Evolutionary conservation across 1,140 invertebrate genomes (phyloP), one percentile per base, ranked within the genome.

Genomic region (Phymorhynchus buccinoides): DNA sequence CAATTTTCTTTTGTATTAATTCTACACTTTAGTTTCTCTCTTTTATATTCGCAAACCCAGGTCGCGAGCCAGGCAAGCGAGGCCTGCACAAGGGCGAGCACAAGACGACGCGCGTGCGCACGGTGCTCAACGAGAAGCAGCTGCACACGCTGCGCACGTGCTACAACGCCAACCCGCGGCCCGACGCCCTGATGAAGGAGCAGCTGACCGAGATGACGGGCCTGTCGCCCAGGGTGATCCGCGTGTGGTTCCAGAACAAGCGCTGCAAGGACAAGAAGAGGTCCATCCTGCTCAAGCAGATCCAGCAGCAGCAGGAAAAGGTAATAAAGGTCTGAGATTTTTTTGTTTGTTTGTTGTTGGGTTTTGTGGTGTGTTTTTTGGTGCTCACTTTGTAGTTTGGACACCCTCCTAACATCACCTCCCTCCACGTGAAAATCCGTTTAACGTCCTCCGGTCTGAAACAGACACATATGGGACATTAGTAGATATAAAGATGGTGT

Each of bases 261-360:
- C 94, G 99, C 44, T 99, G 98, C 94, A 99, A 99, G 94, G 99
- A 99, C 94, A 99, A 99, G 94, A 99, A 99, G 94, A 96, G 97
- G 91, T 98, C 97, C 56, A 97, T 99, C 52, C 96, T 98, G 86
- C 96, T 99, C 95, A 99, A 99, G 93, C 97, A 99, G 94, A 97
- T 99, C 93, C 97, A 99, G 95, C 95, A 96, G 89, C 98, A 99
- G 94, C 99, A 99, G 96, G 98, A 93, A 80, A 92, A 93, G 90
- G 92, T 93, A 86, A 89, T 86, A 41, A 27, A 16, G 75, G 39
- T 37, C 44, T 7, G 39, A 16, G 39, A 41, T 78, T 37, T 78
- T 78, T 14, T 1, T 1, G n/a, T 48, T 30, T 48, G 77, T 79
- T 9, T 39, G 41, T 79, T 27, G 22, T 18, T 75, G 73, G 16